A percentile compares a stretch with the other conserved stretches of the same genome.
phyloP scores from a whole-genome alignment of 2,888 invertebrate species.

The Lasioglossum vierecki region DNA sequence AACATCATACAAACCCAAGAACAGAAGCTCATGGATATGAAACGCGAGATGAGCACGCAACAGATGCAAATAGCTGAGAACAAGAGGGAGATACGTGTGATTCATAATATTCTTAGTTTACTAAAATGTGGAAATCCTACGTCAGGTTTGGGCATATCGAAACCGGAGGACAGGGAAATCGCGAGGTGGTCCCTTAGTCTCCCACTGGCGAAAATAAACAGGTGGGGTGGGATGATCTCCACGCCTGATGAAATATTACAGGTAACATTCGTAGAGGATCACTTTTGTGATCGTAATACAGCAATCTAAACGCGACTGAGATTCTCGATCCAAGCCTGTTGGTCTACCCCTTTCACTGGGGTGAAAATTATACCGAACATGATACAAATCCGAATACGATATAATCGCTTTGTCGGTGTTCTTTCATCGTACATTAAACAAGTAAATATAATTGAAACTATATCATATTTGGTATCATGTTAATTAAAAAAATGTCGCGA shows the following conservation, averaged over 20 bases:
- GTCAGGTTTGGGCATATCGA: conserved; percentile 96
- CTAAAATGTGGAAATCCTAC: conserved; percentile 96
- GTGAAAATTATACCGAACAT: too few species aligned
- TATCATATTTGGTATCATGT: too few species aligned
- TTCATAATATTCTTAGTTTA: conserved; percentile 97
- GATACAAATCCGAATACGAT: too few species aligned
- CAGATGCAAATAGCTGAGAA: conserved; percentile 95
- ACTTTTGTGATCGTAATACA: neutral
- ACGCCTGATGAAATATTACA: conserved; percentile 97
- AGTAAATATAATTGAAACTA: too few species aligned
- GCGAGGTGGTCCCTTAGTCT: conserved; percentile 94
- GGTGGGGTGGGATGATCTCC: conserved; percentile 99
- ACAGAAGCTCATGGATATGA: conserved; percentile 93
- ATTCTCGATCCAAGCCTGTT: too few species aligned
- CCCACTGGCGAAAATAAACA: conserved; percentile 93
- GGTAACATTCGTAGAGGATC: conserved; percentile 84
- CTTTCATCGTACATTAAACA: too few species aligned
- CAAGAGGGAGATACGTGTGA: conserved; percentile 93
- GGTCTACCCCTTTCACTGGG: too few species aligned
- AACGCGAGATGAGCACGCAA: conserved; percentile 94
- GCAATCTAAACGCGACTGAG: too few species aligned
- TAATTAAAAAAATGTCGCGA: too few species aligned
- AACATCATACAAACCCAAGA: conserved; percentile 94
- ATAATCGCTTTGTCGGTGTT: too few species aligned
- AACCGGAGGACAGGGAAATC: conserved; percentile 96